These are phyloP conservation scores for Eremophila alpestris DNA, from an alignment of 2,797 vertebrate genomes.

Conservation along the genomic window DNA sequence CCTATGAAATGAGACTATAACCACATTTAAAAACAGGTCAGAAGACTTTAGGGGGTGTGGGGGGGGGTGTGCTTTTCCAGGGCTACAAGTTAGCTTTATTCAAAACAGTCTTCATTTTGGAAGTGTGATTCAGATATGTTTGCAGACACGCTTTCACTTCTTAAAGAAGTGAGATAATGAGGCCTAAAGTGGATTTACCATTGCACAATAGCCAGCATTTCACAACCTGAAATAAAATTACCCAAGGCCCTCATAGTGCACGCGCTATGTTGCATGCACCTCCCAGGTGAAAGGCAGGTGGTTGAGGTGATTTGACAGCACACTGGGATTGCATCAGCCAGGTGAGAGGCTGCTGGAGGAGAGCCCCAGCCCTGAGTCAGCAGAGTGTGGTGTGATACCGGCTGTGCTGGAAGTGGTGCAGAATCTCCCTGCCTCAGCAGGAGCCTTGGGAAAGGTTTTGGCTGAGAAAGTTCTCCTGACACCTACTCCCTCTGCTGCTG, in stretches of 20 bases:
- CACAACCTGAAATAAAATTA: constrained; percentile 24
- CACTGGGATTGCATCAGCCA: constrained; percentile 43
- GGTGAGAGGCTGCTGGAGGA: background rate
- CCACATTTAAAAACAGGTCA: background rate
- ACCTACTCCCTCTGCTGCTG: background rate
- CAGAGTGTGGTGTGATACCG: fast-evolving
- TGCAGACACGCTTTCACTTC: background rate
- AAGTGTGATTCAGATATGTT: background rate
- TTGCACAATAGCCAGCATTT: constrained; percentile 35
- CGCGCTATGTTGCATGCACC: background rate
- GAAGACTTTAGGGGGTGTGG: background rate
- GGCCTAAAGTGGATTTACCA: background rate
- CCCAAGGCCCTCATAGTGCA: background rate
- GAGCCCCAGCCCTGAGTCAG: constrained; percentile 44
- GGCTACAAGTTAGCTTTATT: background rate
- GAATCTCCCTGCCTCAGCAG: background rate
- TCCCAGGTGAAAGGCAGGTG: background rate
- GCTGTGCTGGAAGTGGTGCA: background rate
- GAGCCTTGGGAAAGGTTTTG: background rate
- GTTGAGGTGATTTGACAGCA: constrained; percentile 6
- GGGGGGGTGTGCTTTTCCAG: background rate
- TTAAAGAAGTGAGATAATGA: background rate
- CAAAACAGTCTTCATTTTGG: background rate
- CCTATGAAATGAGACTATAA: background rate
- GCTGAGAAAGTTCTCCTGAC: background rate